Conservation (phyloP, 2,113 vertebrate genomes). For the Buteo buteo region DNA sequence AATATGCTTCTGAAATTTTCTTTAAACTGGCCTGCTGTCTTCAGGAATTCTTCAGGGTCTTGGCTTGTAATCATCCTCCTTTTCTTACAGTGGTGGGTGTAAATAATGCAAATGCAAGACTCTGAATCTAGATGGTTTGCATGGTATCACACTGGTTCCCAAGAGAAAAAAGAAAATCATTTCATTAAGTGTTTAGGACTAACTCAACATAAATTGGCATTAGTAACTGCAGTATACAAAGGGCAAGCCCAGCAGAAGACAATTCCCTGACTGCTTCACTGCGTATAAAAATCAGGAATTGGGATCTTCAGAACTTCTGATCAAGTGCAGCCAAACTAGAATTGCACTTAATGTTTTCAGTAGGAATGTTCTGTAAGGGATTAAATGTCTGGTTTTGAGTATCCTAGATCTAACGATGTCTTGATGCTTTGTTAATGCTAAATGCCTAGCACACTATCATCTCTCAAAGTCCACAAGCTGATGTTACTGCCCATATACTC, state of each 20-base stretch:
- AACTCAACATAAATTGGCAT: neutral
- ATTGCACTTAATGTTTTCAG: neutral
- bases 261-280: neutral
- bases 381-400: neutral
- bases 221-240: neutral
- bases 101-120: neutral
- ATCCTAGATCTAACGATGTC: neutral
- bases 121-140: neutral
- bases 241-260: neutral
- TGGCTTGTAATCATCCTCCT: neutral
- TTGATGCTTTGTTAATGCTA: neutral
- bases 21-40: neutral
- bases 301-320: neutral
- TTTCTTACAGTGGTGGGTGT: neutral
- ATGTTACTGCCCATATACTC: neutral
- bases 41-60: neutral
- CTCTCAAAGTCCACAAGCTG: neutral
- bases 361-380: neutral
- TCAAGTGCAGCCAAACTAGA: neutral
- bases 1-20: neutral
- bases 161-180: neutral
- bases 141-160: neutral
- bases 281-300: neutral
- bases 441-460: fast-evolving
- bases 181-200: neutral